These are phyloP conservation scores for Diceros bicornis DNA, from an alignment of 2,797 vertebrate species.

Conservation along the genomic window DNA sequence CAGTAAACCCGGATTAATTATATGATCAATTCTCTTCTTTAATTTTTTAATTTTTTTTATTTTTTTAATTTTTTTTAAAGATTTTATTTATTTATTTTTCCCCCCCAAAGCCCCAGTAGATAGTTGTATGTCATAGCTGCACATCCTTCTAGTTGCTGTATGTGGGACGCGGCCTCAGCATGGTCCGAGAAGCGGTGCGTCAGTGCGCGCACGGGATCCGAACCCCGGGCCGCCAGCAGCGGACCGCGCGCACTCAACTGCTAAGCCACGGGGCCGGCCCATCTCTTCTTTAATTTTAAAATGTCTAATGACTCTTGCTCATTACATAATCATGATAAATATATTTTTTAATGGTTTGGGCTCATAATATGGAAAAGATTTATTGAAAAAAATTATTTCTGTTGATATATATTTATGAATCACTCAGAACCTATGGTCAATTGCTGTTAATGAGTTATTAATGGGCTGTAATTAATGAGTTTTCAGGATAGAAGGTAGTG, in stretches of 20 bases:
- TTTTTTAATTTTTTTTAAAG: too few species aligned
- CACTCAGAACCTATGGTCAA: background rate
- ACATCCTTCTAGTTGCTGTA: too few species aligned
- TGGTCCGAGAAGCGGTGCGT: too few species aligned
- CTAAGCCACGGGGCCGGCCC: too few species aligned
- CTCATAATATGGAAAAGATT: background rate
- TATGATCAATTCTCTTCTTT: background rate
- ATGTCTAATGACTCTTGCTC: background rate
- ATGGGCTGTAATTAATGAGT: background rate
- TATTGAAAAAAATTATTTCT: background rate
- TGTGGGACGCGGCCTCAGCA: too few species aligned
- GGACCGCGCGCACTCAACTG: too few species aligned
- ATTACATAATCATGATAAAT: background rate
- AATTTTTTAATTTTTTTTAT: background rate
- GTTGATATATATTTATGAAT: background rate
- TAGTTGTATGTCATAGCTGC: too few species aligned
- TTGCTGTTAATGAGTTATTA: conserved; percentile 41
- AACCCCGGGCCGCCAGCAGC: too few species aligned
- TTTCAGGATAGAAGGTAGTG: background rate
- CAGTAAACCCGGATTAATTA: background rate
- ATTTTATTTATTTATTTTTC: too few species aligned
- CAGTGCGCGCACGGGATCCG: too few species aligned
- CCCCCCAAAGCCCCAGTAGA: too few species aligned
- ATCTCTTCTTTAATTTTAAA: background rate
- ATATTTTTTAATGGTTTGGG: background rate